A percentile compares a stretch with the other conserved stretches of the same genome.
Evolutionary conservation across 2,113 vertebrate species (phyloP).

Genomic region (Datnioides undecimradiatus): DNA sequence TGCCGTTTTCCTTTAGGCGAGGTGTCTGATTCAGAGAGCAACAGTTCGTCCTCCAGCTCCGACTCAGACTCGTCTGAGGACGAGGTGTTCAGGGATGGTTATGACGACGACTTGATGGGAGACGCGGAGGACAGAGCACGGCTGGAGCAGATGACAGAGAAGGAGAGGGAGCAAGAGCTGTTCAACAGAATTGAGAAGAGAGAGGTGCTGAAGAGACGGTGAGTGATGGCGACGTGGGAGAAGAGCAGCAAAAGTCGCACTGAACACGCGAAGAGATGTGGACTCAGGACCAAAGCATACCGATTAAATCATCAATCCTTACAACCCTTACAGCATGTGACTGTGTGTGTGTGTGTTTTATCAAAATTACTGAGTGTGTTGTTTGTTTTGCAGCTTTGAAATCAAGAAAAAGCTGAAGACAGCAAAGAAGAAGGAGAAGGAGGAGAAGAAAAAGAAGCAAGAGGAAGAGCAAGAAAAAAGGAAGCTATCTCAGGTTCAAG

Average conservation of each 20-base stretch:
- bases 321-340: too few species aligned
- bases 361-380: not conserved
- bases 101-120: conserved; percentile 98
- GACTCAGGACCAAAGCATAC: too few species aligned
- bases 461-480: conserved; percentile 98
- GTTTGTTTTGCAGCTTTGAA: conserved; percentile 90
- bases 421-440: conserved; percentile 98
- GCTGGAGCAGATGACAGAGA: conserved; percentile 98
- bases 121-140: conserved; percentile 96
- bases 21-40: conserved; percentile 97
- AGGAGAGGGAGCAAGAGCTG: conserved; percentile 96
- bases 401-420: conserved; percentile 99
- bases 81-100: conserved; percentile 96
- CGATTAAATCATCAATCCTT: too few species aligned
- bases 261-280: too few species aligned
- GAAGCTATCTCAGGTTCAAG: conserved; percentile 95
- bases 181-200: conserved; percentile 98
- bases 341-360: too few species aligned
- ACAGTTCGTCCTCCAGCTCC: conserved; percentile 96
- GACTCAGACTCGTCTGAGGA: conserved; percentile 98
- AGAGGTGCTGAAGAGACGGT: conserved; percentile 98
- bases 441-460: conserved; percentile 98
- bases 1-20: conserved; percentile 85
- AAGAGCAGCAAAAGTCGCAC: too few species aligned
- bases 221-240: conserved; percentile 36